Conservation (phyloP, 2,113 vertebrate genomes). For the Mystacornis crossleyi region DNA sequence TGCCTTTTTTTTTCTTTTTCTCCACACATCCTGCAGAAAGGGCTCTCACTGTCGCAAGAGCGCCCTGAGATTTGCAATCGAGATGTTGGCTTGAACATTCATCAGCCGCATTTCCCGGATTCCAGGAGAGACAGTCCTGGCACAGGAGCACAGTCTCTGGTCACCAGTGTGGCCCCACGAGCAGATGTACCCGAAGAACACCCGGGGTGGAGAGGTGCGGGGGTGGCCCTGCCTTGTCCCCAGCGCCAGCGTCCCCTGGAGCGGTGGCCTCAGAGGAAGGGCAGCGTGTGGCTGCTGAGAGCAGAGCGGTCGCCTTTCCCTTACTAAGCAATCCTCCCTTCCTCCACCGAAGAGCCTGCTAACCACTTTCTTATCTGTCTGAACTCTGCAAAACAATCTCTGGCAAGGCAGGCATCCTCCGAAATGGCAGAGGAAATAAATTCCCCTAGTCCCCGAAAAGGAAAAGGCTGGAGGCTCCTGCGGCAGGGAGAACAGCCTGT, state of each 20-base stretch:
- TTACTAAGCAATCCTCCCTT: conserved; percentile 67
- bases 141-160: background rate
- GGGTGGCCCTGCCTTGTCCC: background rate
- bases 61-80: background rate
- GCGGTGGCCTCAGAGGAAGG: conserved; percentile 50
- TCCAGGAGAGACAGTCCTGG: conserved; percentile 1
- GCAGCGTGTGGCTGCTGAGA: background rate
- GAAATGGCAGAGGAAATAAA: conserved; percentile 61
- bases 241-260: fast-evolving
- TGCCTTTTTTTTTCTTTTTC: background rate
- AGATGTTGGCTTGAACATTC: background rate
- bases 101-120: background rate
- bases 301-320: conserved; percentile 37
- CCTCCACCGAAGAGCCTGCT: conserved; percentile 53
- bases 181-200: background rate
- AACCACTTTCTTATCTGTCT: conserved; percentile 63
- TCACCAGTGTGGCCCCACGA: background rate
- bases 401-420: conserved; percentile 53
- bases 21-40: background rate
- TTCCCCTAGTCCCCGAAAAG: conserved; percentile 43
- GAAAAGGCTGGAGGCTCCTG: conserved; percentile 12
- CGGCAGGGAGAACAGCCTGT: background rate
- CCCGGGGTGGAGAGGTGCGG: background rate
- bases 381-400: conserved; percentile 64
- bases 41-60: background rate